These are phyloP conservation scores for Eilema griseolum DNA, from an alignment of 2,888 invertebrate species.

Conservation along the genomic window DNA sequence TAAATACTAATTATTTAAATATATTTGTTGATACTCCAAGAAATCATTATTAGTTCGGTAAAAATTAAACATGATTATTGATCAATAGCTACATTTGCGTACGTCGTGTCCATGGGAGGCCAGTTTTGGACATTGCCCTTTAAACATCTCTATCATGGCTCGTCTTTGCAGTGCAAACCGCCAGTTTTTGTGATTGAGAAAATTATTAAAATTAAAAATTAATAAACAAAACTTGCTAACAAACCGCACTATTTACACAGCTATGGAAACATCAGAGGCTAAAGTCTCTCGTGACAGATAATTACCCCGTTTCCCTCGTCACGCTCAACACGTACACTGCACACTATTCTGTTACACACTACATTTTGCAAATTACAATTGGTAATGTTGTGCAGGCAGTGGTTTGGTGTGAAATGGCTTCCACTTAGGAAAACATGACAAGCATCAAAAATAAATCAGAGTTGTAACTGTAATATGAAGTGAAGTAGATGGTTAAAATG, in stretches of 20 bases:
- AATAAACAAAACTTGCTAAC: neutral
- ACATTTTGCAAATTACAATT: slow-evolving; percentile 11
- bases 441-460: neutral
- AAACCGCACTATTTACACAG: slow-evolving; percentile 20
- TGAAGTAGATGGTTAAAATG: neutral
- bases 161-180: no score
- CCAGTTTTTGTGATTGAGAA: neutral
- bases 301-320: slow-evolving; percentile 37
- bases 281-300: slow-evolving; percentile 43
- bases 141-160: no score
- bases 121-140: no score
- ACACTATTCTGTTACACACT: slow-evolving; percentile 23
- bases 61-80: no score
- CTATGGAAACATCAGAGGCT: slow-evolving; percentile 26
- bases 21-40: no score
- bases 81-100: no score
- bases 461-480: neutral
- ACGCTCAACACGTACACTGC: slow-evolving; percentile 31
- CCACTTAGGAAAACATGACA: neutral
- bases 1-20: no score
- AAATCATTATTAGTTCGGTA: no score
- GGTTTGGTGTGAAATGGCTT: neutral
- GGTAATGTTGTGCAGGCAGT: slow-evolving; percentile 4
- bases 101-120: no score
- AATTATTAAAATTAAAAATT: neutral